Base-by-base conservation (phyloP, 2,113 vertebrate genomes). In the Phrynosoma platyrhinos region DNA sequence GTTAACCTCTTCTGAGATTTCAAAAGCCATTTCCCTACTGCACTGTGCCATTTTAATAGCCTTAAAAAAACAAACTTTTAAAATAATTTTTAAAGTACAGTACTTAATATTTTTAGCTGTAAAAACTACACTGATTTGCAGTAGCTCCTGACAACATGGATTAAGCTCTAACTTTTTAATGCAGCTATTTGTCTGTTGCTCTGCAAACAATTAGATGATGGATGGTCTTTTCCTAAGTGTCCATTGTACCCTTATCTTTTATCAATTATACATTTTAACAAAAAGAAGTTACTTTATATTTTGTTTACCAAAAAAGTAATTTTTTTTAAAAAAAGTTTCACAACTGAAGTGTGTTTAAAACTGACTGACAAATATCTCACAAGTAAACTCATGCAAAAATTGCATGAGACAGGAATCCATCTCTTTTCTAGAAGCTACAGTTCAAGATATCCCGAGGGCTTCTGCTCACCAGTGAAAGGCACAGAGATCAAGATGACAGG, bases 361-460 rank as follows among this genome's bases (percentile, higher is more conserved):
- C 42, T 92, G 90, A 94, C 88, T 94, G 92, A 93, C 90, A 94
- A 94, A 82, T 83, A 90, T 95, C 90, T 94, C 94, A 78, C 9
- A 91, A 91, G 89, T 88, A 94, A 94, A 93, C 88, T 92, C 91
- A 94, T 90, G 92, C 91, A 82, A 78, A 87, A 93, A 93, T 92
- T 88, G 91, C 40, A 80, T 93, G 90, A 62, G 90, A 87, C 53
- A 94, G 93, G 94, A 95, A 84, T 71, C 95, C 87, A 94, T 92
- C 89, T 94, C 93, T 88, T 93, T 94, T 91, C 90, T 90, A 92
- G 91, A 92, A 94, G 93, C 93, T 92, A 93, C 83, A 95, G 92
- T 90, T 90, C 91, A 95, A 86, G 82, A 91, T 93, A 92, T 93
- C 94, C 92, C n/a, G 80, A 94, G 93, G 94, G 91, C 90, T 91